These are phyloP conservation scores for Zapus hudsonius DNA, from an alignment of 2,113 vertebrate genomes.

Conservation along the genomic window DNA sequence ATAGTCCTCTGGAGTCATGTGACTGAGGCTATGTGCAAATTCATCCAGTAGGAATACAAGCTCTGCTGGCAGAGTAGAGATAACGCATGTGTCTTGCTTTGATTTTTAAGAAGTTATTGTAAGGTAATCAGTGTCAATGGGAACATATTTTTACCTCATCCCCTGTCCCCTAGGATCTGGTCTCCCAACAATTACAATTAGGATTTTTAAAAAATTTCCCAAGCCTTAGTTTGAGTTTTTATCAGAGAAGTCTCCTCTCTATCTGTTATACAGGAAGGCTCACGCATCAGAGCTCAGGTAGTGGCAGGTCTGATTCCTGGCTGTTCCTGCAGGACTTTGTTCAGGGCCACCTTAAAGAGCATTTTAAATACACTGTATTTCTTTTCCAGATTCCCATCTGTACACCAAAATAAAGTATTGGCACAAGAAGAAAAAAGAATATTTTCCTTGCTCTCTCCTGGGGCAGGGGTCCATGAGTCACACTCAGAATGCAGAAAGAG, in stretches of 20 bases:
- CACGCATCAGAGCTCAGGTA: fast-evolving
- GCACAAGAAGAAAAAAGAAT: no score
- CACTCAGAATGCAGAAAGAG: not conserved
- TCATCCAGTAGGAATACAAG: not conserved
- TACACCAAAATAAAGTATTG: no score
- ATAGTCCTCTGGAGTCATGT: not conserved
- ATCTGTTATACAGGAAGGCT: not conserved
- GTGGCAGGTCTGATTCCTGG: not conserved
- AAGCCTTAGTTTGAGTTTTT: not conserved
- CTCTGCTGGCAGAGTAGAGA: not conserved
- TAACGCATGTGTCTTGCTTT: not conserved
- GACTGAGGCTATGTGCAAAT: not conserved
- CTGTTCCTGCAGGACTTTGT: not conserved
- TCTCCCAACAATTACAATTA: fast-evolving
- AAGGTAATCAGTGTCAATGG: not conserved
- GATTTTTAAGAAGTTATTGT: not conserved
- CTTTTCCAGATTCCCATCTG: no score
- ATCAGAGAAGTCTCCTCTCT: not conserved
- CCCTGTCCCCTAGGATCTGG: not conserved
- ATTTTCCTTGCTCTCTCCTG: not conserved
- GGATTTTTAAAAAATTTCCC: not conserved
- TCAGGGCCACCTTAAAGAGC: not conserved
- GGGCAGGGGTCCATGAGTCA: not conserved
- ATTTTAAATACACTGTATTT: no score
- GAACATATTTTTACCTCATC: not conserved